These are phyloP conservation scores for Allygus modestus DNA, from an alignment of 2,888 invertebrate genomes.

Conservation along the genomic window DNA sequence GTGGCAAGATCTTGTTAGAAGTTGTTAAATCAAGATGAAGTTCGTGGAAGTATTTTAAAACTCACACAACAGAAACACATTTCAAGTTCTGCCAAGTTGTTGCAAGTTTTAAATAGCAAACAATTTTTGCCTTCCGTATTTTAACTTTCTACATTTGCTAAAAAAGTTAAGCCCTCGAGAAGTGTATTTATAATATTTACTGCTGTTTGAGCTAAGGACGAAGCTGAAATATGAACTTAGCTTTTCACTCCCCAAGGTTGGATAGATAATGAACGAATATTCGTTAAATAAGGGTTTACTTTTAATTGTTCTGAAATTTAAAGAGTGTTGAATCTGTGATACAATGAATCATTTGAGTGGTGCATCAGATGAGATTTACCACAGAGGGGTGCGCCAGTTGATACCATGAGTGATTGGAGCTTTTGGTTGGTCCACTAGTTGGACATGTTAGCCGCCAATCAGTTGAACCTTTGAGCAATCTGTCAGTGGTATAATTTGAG, in stretches of 20 bases:
- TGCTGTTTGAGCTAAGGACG: not conserved
- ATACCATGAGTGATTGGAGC: too few species aligned
- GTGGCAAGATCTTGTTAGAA: conserved; percentile 53
- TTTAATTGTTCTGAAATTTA: too few species aligned
- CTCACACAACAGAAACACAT: conserved; percentile 55
- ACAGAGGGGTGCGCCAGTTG: too few species aligned
- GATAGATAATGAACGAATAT: too few species aligned
- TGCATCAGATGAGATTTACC: too few species aligned
- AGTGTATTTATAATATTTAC: conserved; percentile 38
- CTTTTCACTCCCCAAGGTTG: not conserved
- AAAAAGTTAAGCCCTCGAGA: conserved; percentile 16
- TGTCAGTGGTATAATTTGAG: too few species aligned
- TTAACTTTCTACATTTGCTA: conserved; percentile 41
- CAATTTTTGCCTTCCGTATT: conserved; percentile 40
- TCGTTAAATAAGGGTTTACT: too few species aligned
- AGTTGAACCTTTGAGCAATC: too few species aligned
- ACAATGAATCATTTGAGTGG: too few species aligned
- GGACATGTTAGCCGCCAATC: too few species aligned
- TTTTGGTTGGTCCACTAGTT: too few species aligned
- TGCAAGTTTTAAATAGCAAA: conserved; percentile 44
- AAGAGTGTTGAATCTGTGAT: too few species aligned
- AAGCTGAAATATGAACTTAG: conserved; percentile 24
- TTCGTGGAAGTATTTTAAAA: conserved; percentile 51
- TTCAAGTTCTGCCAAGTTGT: conserved; percentile 55
- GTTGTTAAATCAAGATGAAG: conserved; percentile 53